These are phyloP conservation scores for Paralichthys olivaceus DNA, from an alignment of 2,113 vertebrate genomes.

Conservation along the genomic window DNA sequence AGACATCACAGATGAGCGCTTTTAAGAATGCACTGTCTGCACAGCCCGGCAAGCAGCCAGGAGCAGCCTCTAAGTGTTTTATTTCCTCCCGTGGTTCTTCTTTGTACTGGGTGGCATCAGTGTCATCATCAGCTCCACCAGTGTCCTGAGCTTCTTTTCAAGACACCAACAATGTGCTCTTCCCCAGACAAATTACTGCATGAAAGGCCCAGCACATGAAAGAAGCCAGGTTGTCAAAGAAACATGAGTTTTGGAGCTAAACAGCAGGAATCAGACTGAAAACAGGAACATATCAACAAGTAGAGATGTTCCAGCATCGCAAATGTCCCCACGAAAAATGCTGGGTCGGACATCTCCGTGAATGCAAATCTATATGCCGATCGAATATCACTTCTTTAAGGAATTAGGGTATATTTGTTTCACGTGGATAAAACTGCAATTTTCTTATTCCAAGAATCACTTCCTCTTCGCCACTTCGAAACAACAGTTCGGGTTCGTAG, in stretches of 20 bases:
- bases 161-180: constrained; percentile 38
- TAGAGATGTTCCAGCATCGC: background rate
- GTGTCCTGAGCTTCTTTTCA: constrained; percentile 56
- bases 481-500: too few relatives aligned
- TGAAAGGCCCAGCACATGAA: constrained; percentile 22
- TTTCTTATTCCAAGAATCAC: too few relatives aligned
- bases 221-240: constrained; percentile 22
- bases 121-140: constrained; percentile 52
- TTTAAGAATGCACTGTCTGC: constrained; percentile 59
- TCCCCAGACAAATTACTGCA: constrained; percentile 40
- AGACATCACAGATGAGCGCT: constrained; percentile 70
- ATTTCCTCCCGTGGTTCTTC: constrained; percentile 65
- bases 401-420: too few relatives aligned
- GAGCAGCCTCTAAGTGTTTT: constrained; percentile 65
- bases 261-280: constrained; percentile 17
- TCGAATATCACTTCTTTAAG: too few relatives aligned
- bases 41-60: constrained; percentile 57
- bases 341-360: too few relatives aligned
- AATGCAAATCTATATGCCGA: too few relatives aligned
- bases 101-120: constrained; percentile 65
- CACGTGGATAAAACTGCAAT: too few relatives aligned
- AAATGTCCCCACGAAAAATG: too few relatives aligned
- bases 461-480: too few relatives aligned
- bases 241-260: constrained; percentile 16
- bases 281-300: background rate